These are phyloP conservation scores for Crotophaga sulcirostris DNA, from an alignment of 2,113 vertebrate species.

Conservation along the genomic window DNA sequence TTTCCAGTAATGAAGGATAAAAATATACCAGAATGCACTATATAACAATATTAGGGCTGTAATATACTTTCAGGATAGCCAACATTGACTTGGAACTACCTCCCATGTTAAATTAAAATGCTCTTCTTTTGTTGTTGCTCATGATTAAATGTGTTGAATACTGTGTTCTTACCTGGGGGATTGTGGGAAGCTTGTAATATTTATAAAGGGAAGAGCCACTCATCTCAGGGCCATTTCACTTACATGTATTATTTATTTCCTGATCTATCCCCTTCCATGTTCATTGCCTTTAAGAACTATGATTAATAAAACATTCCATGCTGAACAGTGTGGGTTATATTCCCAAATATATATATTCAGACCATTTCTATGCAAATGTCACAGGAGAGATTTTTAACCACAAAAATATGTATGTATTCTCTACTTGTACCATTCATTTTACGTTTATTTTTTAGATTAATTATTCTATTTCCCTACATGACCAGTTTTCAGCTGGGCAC, in stretches of 20 bases:
- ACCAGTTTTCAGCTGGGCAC: slow-evolving; percentile 35
- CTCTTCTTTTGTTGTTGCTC: slow-evolving; percentile 66
- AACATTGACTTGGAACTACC: slow-evolving; percentile 11
- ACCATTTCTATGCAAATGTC: slow-evolving; percentile 58
- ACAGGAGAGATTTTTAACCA: slow-evolving; percentile 36
- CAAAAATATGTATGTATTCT: slow-evolving; percentile 16
- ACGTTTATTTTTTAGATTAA: slow-evolving; percentile 47
- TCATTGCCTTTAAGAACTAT: slow-evolving; percentile 75
- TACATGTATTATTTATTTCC: slow-evolving; percentile 80
- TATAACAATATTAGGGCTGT: neutral
- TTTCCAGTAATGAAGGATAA: slow-evolving; percentile 38
- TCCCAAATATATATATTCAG: slow-evolving; percentile 67
- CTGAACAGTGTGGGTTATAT: slow-evolving; percentile 63
- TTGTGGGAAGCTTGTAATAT: slow-evolving; percentile 76
- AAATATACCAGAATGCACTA: slow-evolving; percentile 15
- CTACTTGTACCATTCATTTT: slow-evolving; percentile 35
- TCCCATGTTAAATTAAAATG: slow-evolving; percentile 72
- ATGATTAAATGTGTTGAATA: slow-evolving; percentile 72
- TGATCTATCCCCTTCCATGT: slow-evolving; percentile 70
- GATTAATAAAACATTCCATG: slow-evolving; percentile 80
- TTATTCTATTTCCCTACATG: slow-evolving; percentile 42
- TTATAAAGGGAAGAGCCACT: slow-evolving; percentile 77
- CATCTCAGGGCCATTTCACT: slow-evolving; percentile 77
- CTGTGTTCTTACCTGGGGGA: slow-evolving; percentile 73
- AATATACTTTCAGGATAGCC: neutral